phyloP scores from a whole-genome alignment of 2,888 invertebrate species.

The Limnephilus marmoratus region DNA sequence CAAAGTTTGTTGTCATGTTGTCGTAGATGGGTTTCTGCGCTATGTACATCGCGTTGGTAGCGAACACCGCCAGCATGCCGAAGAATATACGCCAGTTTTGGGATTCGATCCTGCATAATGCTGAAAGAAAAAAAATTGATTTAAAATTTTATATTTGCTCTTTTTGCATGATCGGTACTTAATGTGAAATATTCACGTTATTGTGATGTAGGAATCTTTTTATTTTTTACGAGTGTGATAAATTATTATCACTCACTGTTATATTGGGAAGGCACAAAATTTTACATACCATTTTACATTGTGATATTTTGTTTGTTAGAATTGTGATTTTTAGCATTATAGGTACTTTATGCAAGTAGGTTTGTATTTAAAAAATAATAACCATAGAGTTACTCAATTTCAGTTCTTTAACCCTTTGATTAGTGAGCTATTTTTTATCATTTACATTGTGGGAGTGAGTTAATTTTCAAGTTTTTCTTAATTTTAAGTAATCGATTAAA shows the following conservation, averaged over 20 bases:
- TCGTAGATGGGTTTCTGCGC: constrained; percentile 74
- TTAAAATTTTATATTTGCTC: too few relatives aligned
- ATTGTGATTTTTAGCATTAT: neutral
- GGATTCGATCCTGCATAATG: constrained; percentile 71
- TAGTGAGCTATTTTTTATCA: too few relatives aligned
- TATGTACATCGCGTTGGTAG: constrained; percentile 72
- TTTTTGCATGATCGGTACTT: neutral
- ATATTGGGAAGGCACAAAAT: too few relatives aligned
- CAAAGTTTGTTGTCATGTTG: constrained; percentile 74
- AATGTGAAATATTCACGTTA: neutral
- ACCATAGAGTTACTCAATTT: too few relatives aligned
- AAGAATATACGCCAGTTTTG: constrained; percentile 73
- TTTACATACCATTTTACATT: too few relatives aligned
- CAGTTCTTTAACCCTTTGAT: too few relatives aligned
- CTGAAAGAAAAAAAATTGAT: constrained; percentile 68
- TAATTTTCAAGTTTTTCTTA: too few relatives aligned
- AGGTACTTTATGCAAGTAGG: neutral
- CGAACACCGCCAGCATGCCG: constrained; percentile 74
- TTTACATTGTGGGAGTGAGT: too few relatives aligned
- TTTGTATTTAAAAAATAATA: neutral
- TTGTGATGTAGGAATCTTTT: too few relatives aligned
- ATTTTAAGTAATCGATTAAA: too few relatives aligned
- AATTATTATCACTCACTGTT: too few relatives aligned
- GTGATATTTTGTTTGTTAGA: neutral
- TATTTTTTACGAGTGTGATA: too few relatives aligned